These are phyloP conservation scores for Aleiodes testaceus DNA, from an alignment of 2,888 invertebrate genomes.

Conservation along the genomic window DNA sequence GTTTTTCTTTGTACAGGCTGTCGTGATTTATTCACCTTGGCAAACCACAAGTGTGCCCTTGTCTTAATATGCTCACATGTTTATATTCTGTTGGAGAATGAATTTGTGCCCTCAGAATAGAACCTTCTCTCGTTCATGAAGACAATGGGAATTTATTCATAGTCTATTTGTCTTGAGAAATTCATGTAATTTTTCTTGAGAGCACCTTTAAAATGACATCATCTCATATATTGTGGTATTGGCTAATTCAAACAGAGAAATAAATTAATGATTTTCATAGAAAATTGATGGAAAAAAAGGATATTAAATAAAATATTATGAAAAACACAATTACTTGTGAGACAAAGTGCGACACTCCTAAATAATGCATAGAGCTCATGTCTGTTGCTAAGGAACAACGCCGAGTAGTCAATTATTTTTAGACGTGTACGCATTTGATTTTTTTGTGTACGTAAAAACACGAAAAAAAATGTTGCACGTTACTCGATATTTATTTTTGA, in stretches of 20 bases:
- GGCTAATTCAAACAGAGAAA: no score
- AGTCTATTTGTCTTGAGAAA: conserved; percentile 1
- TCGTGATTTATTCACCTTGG: conserved; percentile 10
- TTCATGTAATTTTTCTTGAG: neutral
- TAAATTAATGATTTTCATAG: no score
- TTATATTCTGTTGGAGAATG: neutral
- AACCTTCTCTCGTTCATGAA: neutral
- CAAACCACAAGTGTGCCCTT: conserved; percentile 4
- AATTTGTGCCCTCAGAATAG: neutral
- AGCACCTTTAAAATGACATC: neutral
- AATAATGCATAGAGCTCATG: conserved; percentile 43
- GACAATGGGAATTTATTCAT: conserved; percentile 11
- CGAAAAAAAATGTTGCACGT: no score
- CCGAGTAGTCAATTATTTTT: conserved; percentile 53
- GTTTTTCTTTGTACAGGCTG: neutral
- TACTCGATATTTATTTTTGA: no score
- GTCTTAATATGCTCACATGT: neutral
- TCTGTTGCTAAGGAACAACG: conserved; percentile 54
- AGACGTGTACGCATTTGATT: conserved; percentile 46
- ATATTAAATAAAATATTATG: no score
- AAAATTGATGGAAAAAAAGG: no score
- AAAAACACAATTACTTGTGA: no score
- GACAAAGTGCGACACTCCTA: conserved; percentile 33
- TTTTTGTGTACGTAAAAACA: neutral
- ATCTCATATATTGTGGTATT: neutral